Evolutionary conservation across 2,888 invertebrate genomes (phyloP), one percentile per base, ranked within the genome.

Genomic region (Agrotis exclamationis): DNA sequence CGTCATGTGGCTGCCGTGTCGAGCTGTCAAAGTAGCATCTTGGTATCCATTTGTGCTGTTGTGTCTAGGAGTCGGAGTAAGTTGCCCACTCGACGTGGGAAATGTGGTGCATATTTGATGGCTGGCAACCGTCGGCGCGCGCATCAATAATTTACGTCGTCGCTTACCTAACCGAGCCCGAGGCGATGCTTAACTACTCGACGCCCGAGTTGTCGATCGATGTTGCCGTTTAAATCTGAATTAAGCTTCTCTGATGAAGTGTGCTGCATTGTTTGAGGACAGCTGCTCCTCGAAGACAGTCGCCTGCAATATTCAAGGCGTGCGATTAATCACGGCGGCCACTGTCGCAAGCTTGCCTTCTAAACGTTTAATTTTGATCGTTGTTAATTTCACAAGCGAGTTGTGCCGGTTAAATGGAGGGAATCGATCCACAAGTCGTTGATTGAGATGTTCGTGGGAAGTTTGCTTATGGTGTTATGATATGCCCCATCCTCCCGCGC

Each of bases 41-140:
- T 83, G 87, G 87, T 89, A 92, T 90, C 89, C 90, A 90, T 91
- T 90, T 86, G 74, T 76, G 79, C 64, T 85, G 85, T 86, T 81
- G 84, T 86, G 86, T 86, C 80, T 84, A 79, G 81, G 62, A 82
- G 76, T 78, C 81, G 74, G 82, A 79, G 80, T 79, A 83, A 86
- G 80, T 86, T 86, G 85, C 67, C 86, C 86, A 85, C 85, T 87
- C 78, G 86, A 89, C 84, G 88, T 86, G 87, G 87, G 82, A 91
- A 90, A 85, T 84, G 83, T 87, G 88, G 87, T 95, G 91, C 93
- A 95, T 95, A 95, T 95, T 95, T 95, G 92, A 95, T 95, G 89
- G 81, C 86, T 80, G 85, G 85, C 80, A 84, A 80, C 77, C 81
- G 86, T 79, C 84, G 86, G 86, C 89, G 90, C 87, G 89, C 88